Base-by-base conservation (phyloP, 1,140 invertebrate genomes). In the Anastatus disparis region DNA sequence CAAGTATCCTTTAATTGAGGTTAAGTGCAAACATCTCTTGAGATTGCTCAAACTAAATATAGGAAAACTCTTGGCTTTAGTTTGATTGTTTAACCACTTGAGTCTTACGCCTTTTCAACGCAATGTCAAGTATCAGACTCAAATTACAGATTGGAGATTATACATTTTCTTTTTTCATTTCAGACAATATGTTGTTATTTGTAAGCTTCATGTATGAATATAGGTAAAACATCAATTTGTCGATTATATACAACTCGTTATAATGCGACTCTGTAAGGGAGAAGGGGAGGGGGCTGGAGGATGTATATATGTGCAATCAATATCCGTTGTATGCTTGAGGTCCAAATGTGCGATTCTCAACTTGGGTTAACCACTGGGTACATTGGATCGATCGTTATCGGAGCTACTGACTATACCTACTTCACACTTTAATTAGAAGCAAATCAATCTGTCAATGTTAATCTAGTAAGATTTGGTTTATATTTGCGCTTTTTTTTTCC, bases 391-490 rank as follows among this genome's bases (percentile, higher is more conserved):
- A 74, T 76, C 59, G 62, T 71, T 76, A 71, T 74, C 48, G 2
- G n/a, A 71, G 74, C 42, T 27, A 65, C n/a, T 0, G 12, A 15
- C 12, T 13, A 31, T 62, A 38, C 22, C 24, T 6, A 17, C 27
- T n/a, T 50, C 24, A 59, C 56, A 64, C 64, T 78, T 72, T 72
- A 72, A 76, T 78, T 73, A 74, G 70, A 71, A 59, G 68, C 22
- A 44, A 74, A 75, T 75, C 71, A 68, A 72, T 73, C 31, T 24
- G 46, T 38, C 68, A 50, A 71, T 74, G 62, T 71, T 73, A 26
- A 40, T 40, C 6, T n/a, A 29, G 4, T 2, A 20, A 42, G 9
- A 17, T 40, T 13, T 7, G 35, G 2, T 12, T 42, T 24, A 4
- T 26, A 7, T 27, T 3, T 52, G 20, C 9, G 2, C 48, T 26